Evolutionary conservation across 2,113 vertebrate species (phyloP), one percentile per base, ranked within the genome.

Genomic region (Malurus cyaneus): DNA sequence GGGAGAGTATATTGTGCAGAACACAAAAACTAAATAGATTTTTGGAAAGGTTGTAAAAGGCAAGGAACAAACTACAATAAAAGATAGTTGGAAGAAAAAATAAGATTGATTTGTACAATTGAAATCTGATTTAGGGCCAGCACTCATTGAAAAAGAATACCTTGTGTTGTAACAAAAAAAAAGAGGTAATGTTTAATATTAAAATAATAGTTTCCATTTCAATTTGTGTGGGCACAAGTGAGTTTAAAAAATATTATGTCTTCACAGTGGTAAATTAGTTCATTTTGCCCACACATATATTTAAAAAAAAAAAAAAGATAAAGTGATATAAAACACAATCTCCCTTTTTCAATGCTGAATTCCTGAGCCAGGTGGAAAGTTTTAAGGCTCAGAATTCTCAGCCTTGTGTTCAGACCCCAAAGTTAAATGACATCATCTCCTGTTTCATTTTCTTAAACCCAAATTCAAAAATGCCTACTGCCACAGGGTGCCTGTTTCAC

Each of bases 121-220:
- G 16, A 71, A 76, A 76, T 57, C 41, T 71, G 52, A 92, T 56
- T 56, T 83, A 67, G 49, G 72, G 50, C 53, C 69, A 71, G 39
- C 24, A 54, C 16, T 60, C 15, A 24, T 1, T 52, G 46, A 42
- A 85, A 91, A 74, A 71, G 11, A 52, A 14, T 9, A 71, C 26
- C 46, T 54, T 56, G 28, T 39, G 50, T 18, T 17, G 17, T 36
- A 70, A 89, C 28, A 74, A 53, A 73, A 60, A 41, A 54, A 44
- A 54, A 44, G 54, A 54, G 12, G 12, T 32, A 90, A 78, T 25
- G 29, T 39, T 76, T 71, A 61, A 53, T 31, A 52, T 67, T 61
- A 88, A 96, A 96, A 90, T 86, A 76, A 90, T 66, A 91, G 92
- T 89, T 96, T 96, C 90, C 44, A 91, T 94, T 94, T 85, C 92